A percentile compares a stretch with the other conserved stretches of the same genome.
Conservation (phyloP, 1,140 invertebrate species). For the Hirudo medicinalis region DNA sequence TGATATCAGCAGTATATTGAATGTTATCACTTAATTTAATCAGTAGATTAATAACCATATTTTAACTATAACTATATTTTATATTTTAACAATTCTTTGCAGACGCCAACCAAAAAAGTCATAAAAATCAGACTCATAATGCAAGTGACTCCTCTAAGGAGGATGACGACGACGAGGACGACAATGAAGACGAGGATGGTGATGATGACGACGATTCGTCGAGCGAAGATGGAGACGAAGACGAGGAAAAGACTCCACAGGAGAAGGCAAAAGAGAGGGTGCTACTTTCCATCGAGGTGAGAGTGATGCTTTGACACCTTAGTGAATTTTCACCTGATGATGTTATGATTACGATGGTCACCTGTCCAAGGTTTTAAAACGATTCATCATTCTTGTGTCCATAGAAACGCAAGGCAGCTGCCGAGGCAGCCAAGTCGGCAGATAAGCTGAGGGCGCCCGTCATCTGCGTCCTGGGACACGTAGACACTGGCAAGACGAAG, state of each 20-base stretch:
- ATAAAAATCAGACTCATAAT: neutral
- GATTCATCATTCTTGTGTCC: constrained; percentile 23
- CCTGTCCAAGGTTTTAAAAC: too few species aligned
- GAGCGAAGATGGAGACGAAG: constrained; percentile 13
- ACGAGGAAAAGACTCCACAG: constrained; percentile 44
- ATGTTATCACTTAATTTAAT: too few species aligned
- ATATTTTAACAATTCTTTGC: neutral
- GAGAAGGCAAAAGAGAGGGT: constrained; percentile 55
- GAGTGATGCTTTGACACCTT: neutral
- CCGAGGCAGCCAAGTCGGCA: constrained; percentile 62
- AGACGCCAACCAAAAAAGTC: neutral
- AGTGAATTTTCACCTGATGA: neutral
- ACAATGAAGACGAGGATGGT: constrained; percentile 7
- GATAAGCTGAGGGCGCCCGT: constrained; percentile 81
- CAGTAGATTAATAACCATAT: too few species aligned
- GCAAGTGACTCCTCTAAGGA: neutral
- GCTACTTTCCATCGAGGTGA: constrained; percentile 51
- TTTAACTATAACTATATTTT: too few species aligned
- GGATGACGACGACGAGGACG: constrained; percentile 5
- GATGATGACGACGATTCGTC: constrained; percentile 20
- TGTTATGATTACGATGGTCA: too few species aligned
- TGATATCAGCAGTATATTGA: too few species aligned
- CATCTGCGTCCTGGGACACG: constrained; percentile 97
- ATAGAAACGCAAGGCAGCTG: constrained; percentile 63
- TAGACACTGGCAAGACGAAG: constrained; percentile 99